Evolutionary conservation across 2,797 vertebrate genomes (phyloP).

Genomic region (Pseudochromis fuscus): DNA sequence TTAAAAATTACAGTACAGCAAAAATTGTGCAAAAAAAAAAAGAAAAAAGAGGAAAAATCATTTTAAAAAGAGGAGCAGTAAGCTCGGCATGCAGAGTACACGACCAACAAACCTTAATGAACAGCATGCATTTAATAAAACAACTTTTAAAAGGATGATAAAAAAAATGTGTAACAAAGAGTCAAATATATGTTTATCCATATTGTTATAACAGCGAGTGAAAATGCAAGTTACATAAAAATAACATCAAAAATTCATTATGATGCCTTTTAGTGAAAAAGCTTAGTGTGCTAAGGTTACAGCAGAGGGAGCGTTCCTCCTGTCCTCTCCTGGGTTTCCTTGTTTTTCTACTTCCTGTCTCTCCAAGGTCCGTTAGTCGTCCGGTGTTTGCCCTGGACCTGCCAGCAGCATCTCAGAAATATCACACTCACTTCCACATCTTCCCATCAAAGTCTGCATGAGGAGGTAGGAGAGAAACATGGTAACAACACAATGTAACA

Average conservation of each 20-base stretch:
- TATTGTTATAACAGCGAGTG: slow-evolving; percentile 44
- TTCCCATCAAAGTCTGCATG: slow-evolving; percentile 81
- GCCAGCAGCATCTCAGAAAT: slow-evolving; percentile 87
- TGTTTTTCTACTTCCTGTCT: slow-evolving; percentile 13
- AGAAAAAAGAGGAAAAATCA: no score
- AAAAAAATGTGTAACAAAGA: slow-evolving; percentile 49
- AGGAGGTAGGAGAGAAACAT: slow-evolving; percentile 3
- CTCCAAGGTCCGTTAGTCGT: slow-evolving; percentile 35
- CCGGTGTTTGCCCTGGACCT: slow-evolving; percentile 87
- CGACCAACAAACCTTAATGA: slow-evolving; percentile 52
- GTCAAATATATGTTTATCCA: slow-evolving; percentile 43
- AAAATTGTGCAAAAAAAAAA: slow-evolving; percentile 52
- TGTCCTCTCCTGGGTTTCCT: slow-evolving; percentile 67
- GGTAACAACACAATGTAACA: neutral
- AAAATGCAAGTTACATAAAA: slow-evolving; percentile 49
- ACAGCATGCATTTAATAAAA: slow-evolving; percentile 63
- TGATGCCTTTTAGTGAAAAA: slow-evolving; percentile 58
- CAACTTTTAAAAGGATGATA: slow-evolving; percentile 11
- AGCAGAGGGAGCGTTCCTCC: slow-evolving; percentile 78
- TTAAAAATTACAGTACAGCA: slow-evolving; percentile 59
- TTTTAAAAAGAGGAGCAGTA: slow-evolving; percentile 24
- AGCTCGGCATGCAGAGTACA: slow-evolving; percentile 63
- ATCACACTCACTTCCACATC: slow-evolving; percentile 79
- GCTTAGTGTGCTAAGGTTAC: slow-evolving; percentile 58
- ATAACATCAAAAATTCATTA: slow-evolving; percentile 22